These are phyloP conservation scores for Ptychobarbus kaznakovi DNA, from an alignment of 2,797 vertebrate genomes.

Conservation along the genomic window DNA sequence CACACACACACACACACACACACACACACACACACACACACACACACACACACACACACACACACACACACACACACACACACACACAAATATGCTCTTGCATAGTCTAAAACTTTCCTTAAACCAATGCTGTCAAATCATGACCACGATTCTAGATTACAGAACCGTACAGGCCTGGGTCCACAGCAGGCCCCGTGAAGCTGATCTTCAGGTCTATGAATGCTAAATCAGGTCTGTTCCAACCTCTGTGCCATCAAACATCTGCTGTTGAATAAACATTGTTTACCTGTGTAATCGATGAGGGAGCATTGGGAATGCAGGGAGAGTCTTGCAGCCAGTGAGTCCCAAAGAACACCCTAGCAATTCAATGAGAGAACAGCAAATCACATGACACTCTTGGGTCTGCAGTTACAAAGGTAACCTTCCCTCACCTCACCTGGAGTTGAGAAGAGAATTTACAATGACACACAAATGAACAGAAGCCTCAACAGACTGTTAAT, in stretches of 20 bases:
- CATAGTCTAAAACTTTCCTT: slow-evolving; percentile 9
- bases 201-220: slow-evolving; percentile 32
- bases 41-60: neutral
- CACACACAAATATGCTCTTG: neutral
- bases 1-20: slow-evolving; percentile 7
- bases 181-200: slow-evolving; percentile 2
- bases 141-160: neutral
- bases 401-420: slow-evolving; percentile 10
- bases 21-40: neutral
- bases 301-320: slow-evolving; percentile 43
- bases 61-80: neutral
- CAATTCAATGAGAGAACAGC: slow-evolving; percentile 15
- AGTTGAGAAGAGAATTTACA: slow-evolving; percentile 14
- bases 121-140: neutral
- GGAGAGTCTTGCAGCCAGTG: slow-evolving; percentile 19
- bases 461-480: neutral
- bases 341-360: neutral
- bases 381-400: neutral
- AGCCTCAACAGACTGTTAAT: slow-evolving; percentile 1
- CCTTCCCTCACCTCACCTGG: slow-evolving; percentile 19
- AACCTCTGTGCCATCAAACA: slow-evolving; percentile 46
- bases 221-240: slow-evolving; percentile 45
- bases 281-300: slow-evolving; percentile 60
- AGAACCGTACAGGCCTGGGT: neutral
- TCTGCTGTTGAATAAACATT: slow-evolving; percentile 64